Conservation (phyloP, 2,797 vertebrate genomes). For the Chloroceryle amazona region DNA sequence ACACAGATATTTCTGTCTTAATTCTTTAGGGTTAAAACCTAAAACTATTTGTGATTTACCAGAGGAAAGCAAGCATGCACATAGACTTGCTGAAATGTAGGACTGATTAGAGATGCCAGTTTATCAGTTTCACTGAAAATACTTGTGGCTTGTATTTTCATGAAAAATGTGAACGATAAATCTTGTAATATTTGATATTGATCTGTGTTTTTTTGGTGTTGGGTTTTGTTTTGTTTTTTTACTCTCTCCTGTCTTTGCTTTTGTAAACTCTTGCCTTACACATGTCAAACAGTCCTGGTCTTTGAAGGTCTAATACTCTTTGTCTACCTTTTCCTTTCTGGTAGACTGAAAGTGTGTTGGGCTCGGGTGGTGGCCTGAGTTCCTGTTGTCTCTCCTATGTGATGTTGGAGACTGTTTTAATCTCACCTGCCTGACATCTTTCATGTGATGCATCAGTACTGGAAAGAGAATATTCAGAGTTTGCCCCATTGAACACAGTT, state of each 20-base stretch:
- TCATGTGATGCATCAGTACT: rapidly evolving
- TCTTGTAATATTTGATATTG: background rate
- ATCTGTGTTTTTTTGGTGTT: too few relatives aligned
- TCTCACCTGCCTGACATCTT: background rate
- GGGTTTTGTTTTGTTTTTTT: background rate
- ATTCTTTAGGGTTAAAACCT: background rate
- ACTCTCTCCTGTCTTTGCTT: background rate
- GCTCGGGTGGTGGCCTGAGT: background rate
- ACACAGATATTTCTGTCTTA: background rate
- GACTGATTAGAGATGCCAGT: background rate
- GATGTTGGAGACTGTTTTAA: background rate
- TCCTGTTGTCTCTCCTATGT: background rate
- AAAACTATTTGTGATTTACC: background rate
- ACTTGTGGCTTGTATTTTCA: background rate
- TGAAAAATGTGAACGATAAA: background rate
- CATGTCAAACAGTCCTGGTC: background rate
- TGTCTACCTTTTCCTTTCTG: background rate
- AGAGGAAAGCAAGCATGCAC: background rate
- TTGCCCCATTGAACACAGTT: background rate
- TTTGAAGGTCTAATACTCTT: background rate
- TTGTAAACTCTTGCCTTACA: background rate
- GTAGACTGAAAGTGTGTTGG: background rate
- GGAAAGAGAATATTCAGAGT: background rate
- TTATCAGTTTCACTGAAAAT: background rate
- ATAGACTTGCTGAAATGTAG: background rate